These are phyloP conservation scores for Phalloptychus januarius DNA, from an alignment of 2,797 vertebrate species.

Conservation along the genomic window DNA sequence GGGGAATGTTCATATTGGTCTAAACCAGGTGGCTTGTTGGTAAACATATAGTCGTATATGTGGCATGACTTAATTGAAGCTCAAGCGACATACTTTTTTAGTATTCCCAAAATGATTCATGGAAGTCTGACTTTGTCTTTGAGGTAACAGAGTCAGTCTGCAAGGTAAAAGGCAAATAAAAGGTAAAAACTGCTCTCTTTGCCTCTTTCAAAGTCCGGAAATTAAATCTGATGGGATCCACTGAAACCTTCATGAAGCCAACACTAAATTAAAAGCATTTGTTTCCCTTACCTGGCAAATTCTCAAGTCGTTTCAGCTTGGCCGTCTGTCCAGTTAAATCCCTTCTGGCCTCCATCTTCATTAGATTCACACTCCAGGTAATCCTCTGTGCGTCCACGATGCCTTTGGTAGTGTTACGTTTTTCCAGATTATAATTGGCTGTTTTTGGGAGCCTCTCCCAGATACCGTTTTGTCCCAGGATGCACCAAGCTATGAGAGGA, in stretches of 20 bases:
- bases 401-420: not conserved
- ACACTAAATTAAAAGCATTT: not conserved
- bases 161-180: not conserved
- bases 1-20: not conserved
- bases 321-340: rapidly evolving
- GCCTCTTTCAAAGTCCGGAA: not conserved
- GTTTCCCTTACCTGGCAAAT: slow-evolving; percentile 51
- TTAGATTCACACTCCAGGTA: slow-evolving; percentile 46
- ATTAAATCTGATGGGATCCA: not conserved
- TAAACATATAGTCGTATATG: not conserved
- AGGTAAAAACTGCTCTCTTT: too few species aligned
- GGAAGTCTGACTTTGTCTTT: not conserved
- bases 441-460: slow-evolving; percentile 67
- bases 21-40: not conserved
- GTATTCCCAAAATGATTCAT: not conserved
- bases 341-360: slow-evolving; percentile 34
- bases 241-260: not conserved
- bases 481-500: slow-evolving; percentile 61
- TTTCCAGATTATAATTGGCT: slow-evolving; percentile 66
- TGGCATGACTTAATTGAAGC: not conserved
- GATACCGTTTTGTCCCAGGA: slow-evolving; percentile 37
- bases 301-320: slow-evolving; percentile 62
- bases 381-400: slow-evolving; percentile 49
- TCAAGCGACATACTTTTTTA: not conserved
- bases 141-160: not conserved